Evolutionary conservation across 2,113 vertebrate genomes (phyloP), one percentile per base, ranked within the genome.

Genomic region (Noturus placidus): DNA sequence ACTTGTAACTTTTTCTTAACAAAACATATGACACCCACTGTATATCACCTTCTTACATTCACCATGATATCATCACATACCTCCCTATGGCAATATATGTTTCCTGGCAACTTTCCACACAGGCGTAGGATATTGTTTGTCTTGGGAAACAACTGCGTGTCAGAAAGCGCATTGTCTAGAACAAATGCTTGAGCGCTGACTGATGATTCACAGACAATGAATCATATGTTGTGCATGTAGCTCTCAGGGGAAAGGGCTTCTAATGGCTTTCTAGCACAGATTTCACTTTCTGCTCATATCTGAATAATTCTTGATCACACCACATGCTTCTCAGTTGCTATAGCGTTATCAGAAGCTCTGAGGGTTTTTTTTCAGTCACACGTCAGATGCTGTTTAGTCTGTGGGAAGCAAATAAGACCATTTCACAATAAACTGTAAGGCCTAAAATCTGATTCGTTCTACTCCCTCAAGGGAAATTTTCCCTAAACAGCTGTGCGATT

Each of bases 161-260:
- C 86, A 82, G 9, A 87, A 57, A 81, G 50, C 74, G 74, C 67
- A 87, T 33, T 82, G 86, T 87, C 79, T 50, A 50, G 67, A 8
- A 27, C 67, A 63, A 82, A 82, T 74, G 86, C 54, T 87, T 61
- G 52, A 74, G 79, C 25, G 8, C 50, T 87, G 79, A 82, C 86
- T 82, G 54, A 87, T 87, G 79, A 82, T 50, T 87, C 65, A 82
- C 33, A 52, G 79, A 61, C 79, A 82, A 27, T 87, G 50, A 87
- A 81, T 81, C 59, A 79, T 69, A 57, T 70, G 85, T 35, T 59
- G 65, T n/a, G 19, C 25, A 35, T 87, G 50, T 20, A n/a, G 52
- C 63, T 61, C 35, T 46, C 65, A 61, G 61, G 27, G 79, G 86
- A 56, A 74, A 59, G 27, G 38, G 86, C 33, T 46, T 42, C 27